Evolutionary conservation across 2,888 invertebrate species (phyloP), one percentile per base, ranked within the genome.

Genomic region (Apotomis betuletana): DNA sequence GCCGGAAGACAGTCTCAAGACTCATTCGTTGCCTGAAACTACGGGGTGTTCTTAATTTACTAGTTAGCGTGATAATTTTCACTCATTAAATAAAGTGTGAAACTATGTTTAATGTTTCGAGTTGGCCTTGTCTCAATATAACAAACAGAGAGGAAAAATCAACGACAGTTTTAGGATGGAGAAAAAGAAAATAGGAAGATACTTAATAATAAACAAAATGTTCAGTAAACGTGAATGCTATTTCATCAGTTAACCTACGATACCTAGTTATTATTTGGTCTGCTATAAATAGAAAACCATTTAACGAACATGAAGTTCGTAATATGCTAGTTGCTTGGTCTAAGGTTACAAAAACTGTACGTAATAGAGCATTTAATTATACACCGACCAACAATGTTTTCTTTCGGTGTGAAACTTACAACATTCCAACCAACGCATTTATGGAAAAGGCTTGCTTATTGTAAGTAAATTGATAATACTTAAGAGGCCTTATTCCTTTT

Each of bases 1-100:
- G 60, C 63, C 67, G 74, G 74, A 71, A 69, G 72, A 44, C 64
- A 62, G 38, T 65, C 71, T 58, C 49, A 10, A 52, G 52, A 62
- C 15, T 0, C 8, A 51, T 59, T 67, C 59, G 4, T 13, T 41
- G 44, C 15, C 52, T 13, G 27, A 58, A 61, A 60, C 55, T 52
- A 54, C 59, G 27, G 64, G 58, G 46, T 46, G 59, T 44, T 63
- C 58, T 65, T 70, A 60, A 70, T 67, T 67, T 52, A 38, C 36
- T 5, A 55, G n/a, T 46, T 44, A 44, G 41, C 12, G 27, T 49
- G 8, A 2, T 49, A 49, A 49, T 10, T 9, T 49, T 12, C 9
- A 49, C 10, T 6, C 6, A 41, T 6, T 41, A 5, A 41, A 41
- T 41, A 41, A 41, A 41, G 5, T 41, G 41, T 41, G 41, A 27